A percentile compares a stretch with the other conserved stretches of the same genome.
Conservation (phyloP, 2,113 vertebrate species). For the Phalacrocorax aristotelis region DNA sequence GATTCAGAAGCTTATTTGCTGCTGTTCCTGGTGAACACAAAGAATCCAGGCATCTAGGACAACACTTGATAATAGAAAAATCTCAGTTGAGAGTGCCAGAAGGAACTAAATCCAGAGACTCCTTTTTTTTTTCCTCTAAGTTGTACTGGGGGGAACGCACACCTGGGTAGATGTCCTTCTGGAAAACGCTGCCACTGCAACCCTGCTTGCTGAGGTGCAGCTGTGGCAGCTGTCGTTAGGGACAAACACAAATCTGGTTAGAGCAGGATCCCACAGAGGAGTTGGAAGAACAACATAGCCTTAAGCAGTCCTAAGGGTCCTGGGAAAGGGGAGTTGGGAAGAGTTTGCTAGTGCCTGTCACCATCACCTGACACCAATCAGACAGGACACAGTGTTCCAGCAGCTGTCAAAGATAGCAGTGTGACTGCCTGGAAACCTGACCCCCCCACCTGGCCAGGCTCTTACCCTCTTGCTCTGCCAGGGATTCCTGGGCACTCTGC, state of each 20-base stretch:
- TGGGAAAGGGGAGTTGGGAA: neutral
- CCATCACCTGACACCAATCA: neutral
- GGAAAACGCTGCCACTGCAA: neutral
- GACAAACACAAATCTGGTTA: neutral
- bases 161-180: neutral
- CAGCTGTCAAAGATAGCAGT: neutral
- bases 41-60: neutral
- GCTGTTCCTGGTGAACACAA: neutral
- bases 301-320: no score
- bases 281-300: accelerated
- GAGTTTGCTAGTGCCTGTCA: neutral
- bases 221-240: neutral
- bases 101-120: neutral
- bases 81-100: neutral
- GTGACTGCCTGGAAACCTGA: neutral
- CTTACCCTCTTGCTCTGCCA: neutral
- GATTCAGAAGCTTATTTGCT: neutral
- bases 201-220: neutral
- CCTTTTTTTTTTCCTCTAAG: neutral
- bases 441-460: neutral
- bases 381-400: neutral
- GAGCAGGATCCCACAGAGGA: neutral
- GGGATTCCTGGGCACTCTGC: neutral
- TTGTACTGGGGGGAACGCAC: neutral
- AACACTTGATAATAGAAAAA: neutral